phyloP scores from a whole-genome alignment of 2,797 vertebrate genomes.

The Leptatherina wallacei region DNA sequence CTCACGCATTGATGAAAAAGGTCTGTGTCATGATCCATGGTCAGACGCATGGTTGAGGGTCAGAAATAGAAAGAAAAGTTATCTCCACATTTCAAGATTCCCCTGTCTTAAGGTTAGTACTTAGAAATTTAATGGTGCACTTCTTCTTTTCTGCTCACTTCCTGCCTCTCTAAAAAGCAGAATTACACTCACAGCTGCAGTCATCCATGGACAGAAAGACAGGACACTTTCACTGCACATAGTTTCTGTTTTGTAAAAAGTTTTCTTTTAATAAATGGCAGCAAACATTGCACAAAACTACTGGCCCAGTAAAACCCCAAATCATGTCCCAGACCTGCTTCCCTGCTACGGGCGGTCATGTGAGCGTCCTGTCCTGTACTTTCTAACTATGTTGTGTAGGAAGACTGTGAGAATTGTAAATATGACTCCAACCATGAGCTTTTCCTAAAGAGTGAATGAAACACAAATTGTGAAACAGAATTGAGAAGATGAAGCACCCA shows the following conservation, averaged over 20 bases:
- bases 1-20: slow-evolving; percentile 25
- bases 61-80: too few relatives aligned
- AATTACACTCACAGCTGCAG: not conserved
- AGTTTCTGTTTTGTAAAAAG: not conserved
- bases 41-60: too few relatives aligned
- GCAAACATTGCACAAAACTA: not conserved
- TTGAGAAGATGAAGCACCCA: too few relatives aligned
- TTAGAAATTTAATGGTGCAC: not conserved
- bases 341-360: not conserved
- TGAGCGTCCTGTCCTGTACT: not conserved
- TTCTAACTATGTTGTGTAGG: too few relatives aligned
- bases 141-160: not conserved
- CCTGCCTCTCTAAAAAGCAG: slow-evolving; percentile 6
- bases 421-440: not conserved
- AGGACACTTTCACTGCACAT: not conserved
- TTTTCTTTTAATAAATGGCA: not conserved
- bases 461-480: not conserved
- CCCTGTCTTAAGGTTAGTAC: slow-evolving; percentile 1
- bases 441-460: not conserved
- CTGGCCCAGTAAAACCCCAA: not conserved
- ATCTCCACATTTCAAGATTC: not conserved
- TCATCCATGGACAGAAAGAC: not conserved
- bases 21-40: not conserved
- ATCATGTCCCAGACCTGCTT: not conserved
- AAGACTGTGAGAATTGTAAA: not conserved